Percentiles rank a stretch among this genome's conserved stretches.
Conservation (phyloP, 2,113 vertebrate genomes). For the Scytalopus superciliaris region DNA sequence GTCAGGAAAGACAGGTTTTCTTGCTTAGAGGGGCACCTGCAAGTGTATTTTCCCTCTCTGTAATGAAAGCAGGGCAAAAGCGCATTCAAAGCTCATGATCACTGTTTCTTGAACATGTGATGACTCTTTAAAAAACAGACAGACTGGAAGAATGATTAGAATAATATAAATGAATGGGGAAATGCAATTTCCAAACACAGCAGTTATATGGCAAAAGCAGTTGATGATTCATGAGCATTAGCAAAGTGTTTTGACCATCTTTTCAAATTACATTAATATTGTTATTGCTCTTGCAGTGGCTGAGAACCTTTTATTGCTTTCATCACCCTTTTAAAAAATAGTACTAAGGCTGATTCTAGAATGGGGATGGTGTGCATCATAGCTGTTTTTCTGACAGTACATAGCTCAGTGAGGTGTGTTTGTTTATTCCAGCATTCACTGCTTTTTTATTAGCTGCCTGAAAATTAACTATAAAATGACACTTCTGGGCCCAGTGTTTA, state of each 20-base stretch:
- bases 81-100: background rate
- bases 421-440: background rate
- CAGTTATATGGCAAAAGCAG: background rate
- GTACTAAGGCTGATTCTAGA: background rate
- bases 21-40: background rate
- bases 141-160: background rate
- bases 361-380: background rate
- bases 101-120: background rate
- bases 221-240: background rate
- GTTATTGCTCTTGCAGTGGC: slow-evolving; percentile 12
- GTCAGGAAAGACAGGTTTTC: slow-evolving; percentile 30
- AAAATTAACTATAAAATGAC: slow-evolving; percentile 16
- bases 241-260: slow-evolving; percentile 22
- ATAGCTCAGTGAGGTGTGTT: background rate
- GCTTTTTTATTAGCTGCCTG: background rate
- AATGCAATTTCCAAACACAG: slow-evolving; percentile 18
- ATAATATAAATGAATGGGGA: background rate
- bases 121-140: background rate
- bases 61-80: background rate
- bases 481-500: background rate
- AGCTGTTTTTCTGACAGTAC: background rate
- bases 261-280: slow-evolving; percentile 18
- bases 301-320: slow-evolving; percentile 20
- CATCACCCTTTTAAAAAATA: slow-evolving; percentile 5
- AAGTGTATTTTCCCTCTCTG: slow-evolving; percentile 2